Evolutionary conservation across 2,113 vertebrate species (phyloP), one percentile per base, ranked within the genome.

Genomic region (Pampusana beccarii): DNA sequence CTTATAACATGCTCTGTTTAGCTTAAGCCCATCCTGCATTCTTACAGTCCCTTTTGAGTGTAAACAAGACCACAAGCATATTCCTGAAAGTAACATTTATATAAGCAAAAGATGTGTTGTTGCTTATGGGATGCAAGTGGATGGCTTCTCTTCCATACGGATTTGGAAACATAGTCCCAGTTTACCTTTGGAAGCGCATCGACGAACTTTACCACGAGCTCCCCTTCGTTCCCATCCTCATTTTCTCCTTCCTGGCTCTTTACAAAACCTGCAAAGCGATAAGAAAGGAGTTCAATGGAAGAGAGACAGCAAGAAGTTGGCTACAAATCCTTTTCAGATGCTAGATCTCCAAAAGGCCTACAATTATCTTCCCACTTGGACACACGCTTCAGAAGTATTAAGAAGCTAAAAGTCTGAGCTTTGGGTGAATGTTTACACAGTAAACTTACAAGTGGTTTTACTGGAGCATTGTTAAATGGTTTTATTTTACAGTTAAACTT

Each of bases 211-310:
- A 99, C 99, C 95, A 98, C 98, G 82, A 99, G 98, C 64, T 98
- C 98, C 15, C 99, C 99, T 53, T 99, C 98, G 0, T 91, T 96
- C 53, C 98, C 97, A 64, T 99, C 99, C 80, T 98, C 98, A 70
- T 99, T 99, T 75, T 99, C 99, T 90, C 99, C 99, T 88, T 99
- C 99, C 73, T 98, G 96, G 77, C 99, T 99, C 98, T 99, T 99
- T 23, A 99, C 99, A 56, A 98, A 99, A 97, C 98, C 99, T 99
- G 96, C 66, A 72, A 84, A 91, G 78, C 12, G 79, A 84, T 2
- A 18, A 87, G 70, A 83, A 88, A 90, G 19, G 53, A 88, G 53
- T 77, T 80, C 14, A 57, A n/a, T 51, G 67, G 60, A 53, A 69
- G 29, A 88, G 24, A 92, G 56, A 72, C 50, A 62, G 42, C 33